These are phyloP conservation scores for Augochlorella aurata DNA, from an alignment of 2,888 invertebrate species.

Conservation along the genomic window DNA sequence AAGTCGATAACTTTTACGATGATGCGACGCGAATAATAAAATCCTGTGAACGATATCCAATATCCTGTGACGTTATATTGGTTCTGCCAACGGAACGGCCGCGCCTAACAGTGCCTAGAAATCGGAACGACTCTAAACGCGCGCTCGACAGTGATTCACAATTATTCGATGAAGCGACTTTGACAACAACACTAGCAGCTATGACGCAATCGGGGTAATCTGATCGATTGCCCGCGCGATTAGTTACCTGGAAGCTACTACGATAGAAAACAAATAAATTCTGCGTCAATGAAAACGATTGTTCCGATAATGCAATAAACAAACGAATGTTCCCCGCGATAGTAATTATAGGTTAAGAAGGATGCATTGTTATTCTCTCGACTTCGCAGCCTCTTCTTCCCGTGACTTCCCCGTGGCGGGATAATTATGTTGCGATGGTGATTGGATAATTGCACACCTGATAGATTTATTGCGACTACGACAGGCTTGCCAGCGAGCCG, in stretches of 20 bases:
- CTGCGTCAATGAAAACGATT: too few relatives aligned
- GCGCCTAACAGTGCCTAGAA: neutral
- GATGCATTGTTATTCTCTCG: neutral
- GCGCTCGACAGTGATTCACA: neutral
- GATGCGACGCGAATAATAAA: neutral
- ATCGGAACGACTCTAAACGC: neutral
- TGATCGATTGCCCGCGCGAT: too few relatives aligned
- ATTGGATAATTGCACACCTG: constrained; percentile 20
- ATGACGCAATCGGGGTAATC: too few relatives aligned
- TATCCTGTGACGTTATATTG: neutral
- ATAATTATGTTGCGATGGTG: neutral
- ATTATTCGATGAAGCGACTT: neutral
- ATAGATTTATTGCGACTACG: constrained; percentile 14
- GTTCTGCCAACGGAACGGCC: neutral
- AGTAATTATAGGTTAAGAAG: neutral
- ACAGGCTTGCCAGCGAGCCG: neutral
- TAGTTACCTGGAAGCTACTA: too few relatives aligned
- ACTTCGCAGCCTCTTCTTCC: neutral
- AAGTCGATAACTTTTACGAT: neutral
- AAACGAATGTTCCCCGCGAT: too few relatives aligned
- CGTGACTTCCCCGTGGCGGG: neutral
- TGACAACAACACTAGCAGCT: too few relatives aligned
- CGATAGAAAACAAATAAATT: too few relatives aligned
- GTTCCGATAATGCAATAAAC: too few relatives aligned
- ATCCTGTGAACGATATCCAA: constrained; percentile 1